These are phyloP conservation scores for Raphicerus campestris DNA, from an alignment of 2,113 vertebrate species.

Conservation along the genomic window DNA sequence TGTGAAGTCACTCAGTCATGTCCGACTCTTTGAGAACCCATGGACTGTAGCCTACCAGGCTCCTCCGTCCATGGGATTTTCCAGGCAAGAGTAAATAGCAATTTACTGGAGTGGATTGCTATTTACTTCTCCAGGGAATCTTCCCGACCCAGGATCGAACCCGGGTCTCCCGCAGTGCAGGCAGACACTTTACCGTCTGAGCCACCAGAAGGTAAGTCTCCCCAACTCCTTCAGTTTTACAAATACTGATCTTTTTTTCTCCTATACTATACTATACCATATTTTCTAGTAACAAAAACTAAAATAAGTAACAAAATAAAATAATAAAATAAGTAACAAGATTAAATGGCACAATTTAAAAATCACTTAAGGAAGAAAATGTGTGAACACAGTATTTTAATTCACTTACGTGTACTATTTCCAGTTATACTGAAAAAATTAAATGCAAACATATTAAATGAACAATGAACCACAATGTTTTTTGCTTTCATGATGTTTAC, in stretches of 20 bases:
- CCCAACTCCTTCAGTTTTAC: not conserved
- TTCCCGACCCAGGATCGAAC: too few relatives aligned
- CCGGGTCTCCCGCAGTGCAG: too few relatives aligned
- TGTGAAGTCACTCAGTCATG: too few relatives aligned
- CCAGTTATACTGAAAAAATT: not conserved
- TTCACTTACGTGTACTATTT: not conserved
- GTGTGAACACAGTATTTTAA: not conserved
- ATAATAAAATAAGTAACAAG: not conserved
- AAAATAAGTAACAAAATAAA: slow-evolving; percentile 12
- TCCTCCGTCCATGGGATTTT: too few relatives aligned
- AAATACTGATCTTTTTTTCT: not conserved
- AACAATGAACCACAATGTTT: not conserved
- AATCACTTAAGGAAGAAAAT: not conserved
- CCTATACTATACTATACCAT: not conserved
- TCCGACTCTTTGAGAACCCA: too few relatives aligned
- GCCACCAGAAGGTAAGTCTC: not conserved
- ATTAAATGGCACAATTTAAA: not conserved
- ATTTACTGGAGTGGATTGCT: too few relatives aligned
- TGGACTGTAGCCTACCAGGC: too few relatives aligned
- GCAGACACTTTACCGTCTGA: too few relatives aligned
- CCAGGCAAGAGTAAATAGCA: too few relatives aligned
- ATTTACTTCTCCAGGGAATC: too few relatives aligned
- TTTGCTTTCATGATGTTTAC: not conserved
- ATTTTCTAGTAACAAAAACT: not conserved
- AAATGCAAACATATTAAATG: not conserved